These are phyloP conservation scores for Melipona quadrifasciata DNA, from an alignment of 1,140 invertebrate genomes.

Conservation along the genomic window DNA sequence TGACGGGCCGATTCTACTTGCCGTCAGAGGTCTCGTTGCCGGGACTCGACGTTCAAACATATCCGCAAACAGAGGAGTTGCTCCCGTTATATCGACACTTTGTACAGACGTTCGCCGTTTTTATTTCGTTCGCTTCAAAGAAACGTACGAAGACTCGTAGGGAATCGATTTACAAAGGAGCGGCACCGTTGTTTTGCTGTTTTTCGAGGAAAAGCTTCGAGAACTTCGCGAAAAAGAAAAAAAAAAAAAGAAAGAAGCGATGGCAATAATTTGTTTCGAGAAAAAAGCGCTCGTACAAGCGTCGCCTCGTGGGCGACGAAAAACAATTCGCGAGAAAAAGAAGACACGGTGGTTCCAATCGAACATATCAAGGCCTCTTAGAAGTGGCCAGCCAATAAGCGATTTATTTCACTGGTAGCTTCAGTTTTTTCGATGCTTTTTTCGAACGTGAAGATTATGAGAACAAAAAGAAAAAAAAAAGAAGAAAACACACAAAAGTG, in stretches of 20 bases:
- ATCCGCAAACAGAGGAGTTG: slow-evolving; percentile 9
- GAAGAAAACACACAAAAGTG: slow-evolving; percentile 37
- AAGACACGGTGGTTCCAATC: slow-evolving; percentile 70
- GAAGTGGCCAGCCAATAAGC: slow-evolving; percentile 69
- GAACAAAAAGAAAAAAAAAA: no score
- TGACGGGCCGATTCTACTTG: slow-evolving; percentile 17
- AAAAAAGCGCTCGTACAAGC: not conserved
- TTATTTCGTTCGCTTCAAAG: not conserved
- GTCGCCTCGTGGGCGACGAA: not conserved
- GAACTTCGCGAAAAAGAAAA: slow-evolving; percentile 11
- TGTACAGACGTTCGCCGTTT: not conserved
- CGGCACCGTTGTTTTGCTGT: slow-evolving; percentile 15
- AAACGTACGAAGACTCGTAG: slow-evolving; percentile 37
- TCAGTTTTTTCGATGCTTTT: slow-evolving; percentile 72
- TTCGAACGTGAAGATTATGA: slow-evolving; percentile 35
- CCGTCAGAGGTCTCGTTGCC: not conserved
- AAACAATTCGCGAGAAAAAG: slow-evolving; percentile 17
- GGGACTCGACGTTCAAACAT: slow-evolving; percentile 19
- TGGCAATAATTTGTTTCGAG: not conserved
- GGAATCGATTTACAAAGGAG: slow-evolving; percentile 7
- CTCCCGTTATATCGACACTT: not conserved
- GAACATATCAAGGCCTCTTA: slow-evolving; percentile 75
- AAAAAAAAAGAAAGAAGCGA: no score
- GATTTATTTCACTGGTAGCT: slow-evolving; percentile 66
- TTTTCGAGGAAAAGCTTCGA: not conserved